Percentiles rank a stretch among this genome's conserved stretches.
Conservation (phyloP, 2,888 invertebrate genomes). For the Stenotaenia linearis region DNA sequence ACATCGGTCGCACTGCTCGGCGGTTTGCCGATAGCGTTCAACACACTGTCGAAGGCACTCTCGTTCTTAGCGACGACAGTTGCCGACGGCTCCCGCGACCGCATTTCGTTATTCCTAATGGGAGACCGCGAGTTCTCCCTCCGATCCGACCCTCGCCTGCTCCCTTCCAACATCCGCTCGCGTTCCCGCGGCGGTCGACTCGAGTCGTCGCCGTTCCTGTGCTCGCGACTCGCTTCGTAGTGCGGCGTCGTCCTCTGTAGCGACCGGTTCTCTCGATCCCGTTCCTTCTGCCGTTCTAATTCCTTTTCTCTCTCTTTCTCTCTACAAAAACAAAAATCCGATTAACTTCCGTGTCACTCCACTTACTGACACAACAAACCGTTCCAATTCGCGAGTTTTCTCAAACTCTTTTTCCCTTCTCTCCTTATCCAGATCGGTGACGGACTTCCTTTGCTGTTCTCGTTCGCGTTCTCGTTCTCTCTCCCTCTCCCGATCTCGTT, state of each 20-base stretch:
- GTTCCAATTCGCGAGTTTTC: conserved; percentile 43
- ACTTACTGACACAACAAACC: neutral
- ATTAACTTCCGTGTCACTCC: too few species aligned
- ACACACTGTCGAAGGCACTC: conserved; percentile 38
- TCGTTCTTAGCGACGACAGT: conserved; percentile 31
- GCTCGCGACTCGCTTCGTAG: conserved; percentile 30
- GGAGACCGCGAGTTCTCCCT: conserved; percentile 36
- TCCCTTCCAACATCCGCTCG: conserved; percentile 4
- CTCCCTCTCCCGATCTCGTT: conserved; percentile 32
- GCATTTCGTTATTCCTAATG: conserved; percentile 28
- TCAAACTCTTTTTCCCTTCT: conserved; percentile 44
- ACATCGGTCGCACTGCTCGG: conserved; percentile 2
- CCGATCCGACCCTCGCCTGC: conserved; percentile 21
- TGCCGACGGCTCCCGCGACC: neutral
- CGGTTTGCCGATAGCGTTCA: conserved; percentile 22
- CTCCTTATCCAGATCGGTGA: conserved; percentile 30
- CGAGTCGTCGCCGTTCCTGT: conserved; percentile 34
- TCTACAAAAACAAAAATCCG: conserved; percentile 37
- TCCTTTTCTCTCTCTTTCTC: conserved; percentile 51
- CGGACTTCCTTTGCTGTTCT: conserved; percentile 36
- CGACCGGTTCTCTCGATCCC: conserved; percentile 36
- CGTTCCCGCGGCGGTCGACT: neutral
- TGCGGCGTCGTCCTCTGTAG: conserved; percentile 33
- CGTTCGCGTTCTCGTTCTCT: conserved; percentile 35
- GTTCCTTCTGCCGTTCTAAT: conserved; percentile 45